Base-by-base conservation (phyloP, 1,140 invertebrate genomes). In the Trichomalopsis sarcophagae region DNA sequence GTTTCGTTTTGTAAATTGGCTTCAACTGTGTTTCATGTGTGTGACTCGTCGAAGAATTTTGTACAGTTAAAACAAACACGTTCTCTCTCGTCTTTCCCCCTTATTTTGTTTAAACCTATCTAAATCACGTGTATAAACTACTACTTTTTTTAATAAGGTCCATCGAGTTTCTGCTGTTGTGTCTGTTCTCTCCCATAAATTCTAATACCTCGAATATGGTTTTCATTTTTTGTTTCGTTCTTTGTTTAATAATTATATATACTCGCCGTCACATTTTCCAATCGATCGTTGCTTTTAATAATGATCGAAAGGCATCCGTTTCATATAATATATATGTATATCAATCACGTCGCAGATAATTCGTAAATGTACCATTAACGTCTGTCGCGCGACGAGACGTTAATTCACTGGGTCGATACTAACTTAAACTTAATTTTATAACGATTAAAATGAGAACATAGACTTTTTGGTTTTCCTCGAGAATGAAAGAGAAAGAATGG, bases 181-280 rank as follows among this genome's bases (percentile, higher is more conserved):
- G 75, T 74, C 82, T 84, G 79, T 55, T 84, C 77, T 84, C 83
- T 84, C 83, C 68, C 69, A 36, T 80, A 74, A 84, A 80, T 80
- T 50, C 83, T 73, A 71, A 79, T 23, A 79, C 66, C 44, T 84
- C 82, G n/a, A 79, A 27, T 71, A 84, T 55, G n/a, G n/a, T 77
- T 77, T 36, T 80, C n/a, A 78, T 55, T 62, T 73, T 36, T 84
- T 78, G 40, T 62, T 80, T 74, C 30, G 73, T 36, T 84, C 66
- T 71, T 84, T 84, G 33, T 62, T 71, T 79, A 68, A 84, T 73
- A 68, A 71, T 69, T 36, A 78, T 69, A 62, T n/a, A 62, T 62
- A 62, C 68, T 83, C 82, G 14, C 81, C n/a, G 33, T 76, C 47
- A 33, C 55, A 47, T 40, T 75, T 21, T 47, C 82, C 82, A 5